Percentiles rank a stretch among this genome's conserved stretches.
Evolutionary conservation across 2,888 invertebrate species (phyloP).

Genomic region (Pammene fasciana): DNA sequence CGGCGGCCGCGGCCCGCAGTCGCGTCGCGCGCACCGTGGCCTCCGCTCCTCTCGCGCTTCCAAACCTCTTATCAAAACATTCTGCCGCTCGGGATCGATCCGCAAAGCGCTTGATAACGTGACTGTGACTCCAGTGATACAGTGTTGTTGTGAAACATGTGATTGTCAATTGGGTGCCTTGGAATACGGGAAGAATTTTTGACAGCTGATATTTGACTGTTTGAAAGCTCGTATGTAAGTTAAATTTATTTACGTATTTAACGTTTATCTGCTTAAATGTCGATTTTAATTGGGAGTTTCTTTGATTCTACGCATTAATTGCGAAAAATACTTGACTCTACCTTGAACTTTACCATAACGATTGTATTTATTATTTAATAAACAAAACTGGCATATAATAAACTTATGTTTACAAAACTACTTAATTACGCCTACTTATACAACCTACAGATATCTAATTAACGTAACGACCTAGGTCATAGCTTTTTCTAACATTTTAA

Average conservation of each 20-base stretch:
- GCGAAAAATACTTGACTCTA: conserved; percentile 3
- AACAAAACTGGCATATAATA: neutral
- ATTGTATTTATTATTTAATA: conserved; percentile 2
- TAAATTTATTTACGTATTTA: conserved; percentile 20
- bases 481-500: conserved; percentile 25
- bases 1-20: conserved; percentile 53
- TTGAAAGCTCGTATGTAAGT: conserved; percentile 36
- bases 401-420: conserved; percentile 13
- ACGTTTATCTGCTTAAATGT: conserved; percentile 5
- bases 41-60: conserved; percentile 51
- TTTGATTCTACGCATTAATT: conserved; percentile 10
- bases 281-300: conserved; percentile 15
- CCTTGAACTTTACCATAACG: conserved; percentile 25
- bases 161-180: conserved; percentile 48
- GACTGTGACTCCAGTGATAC: conserved; percentile 66
- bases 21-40: conserved; percentile 71
- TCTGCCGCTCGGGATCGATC: conserved; percentile 77
- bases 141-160: conserved; percentile 55
- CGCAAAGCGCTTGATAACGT: conserved; percentile 70
- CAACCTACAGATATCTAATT: neutral
- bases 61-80: conserved; percentile 68
- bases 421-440: conserved; percentile 7
- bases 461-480: conserved; percentile 10
- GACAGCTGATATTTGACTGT: conserved; percentile 26
- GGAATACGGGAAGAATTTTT: conserved; percentile 40